These are phyloP conservation scores for Lasius fuliginosus DNA, from an alignment of 2,888 invertebrate species.

Conservation along the genomic window DNA sequence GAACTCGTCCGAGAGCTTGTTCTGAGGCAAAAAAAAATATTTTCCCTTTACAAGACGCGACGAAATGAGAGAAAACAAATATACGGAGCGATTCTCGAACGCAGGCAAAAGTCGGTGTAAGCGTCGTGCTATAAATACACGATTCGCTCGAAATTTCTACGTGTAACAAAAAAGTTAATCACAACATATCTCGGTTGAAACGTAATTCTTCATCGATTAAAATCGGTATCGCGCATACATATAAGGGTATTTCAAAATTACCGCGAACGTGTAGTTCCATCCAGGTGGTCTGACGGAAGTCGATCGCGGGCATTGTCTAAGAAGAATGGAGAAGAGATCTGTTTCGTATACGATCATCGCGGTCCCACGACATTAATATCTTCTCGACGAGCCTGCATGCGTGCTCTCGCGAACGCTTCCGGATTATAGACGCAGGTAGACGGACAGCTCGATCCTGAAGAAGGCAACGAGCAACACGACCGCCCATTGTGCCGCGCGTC, in stretches of 20 bases:
- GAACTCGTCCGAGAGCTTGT: constrained; percentile 16
- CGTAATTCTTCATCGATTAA: background rate
- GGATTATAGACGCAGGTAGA: constrained; percentile 77
- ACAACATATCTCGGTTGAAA: background rate
- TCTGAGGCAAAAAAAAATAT: background rate
- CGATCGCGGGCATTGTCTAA: constrained; percentile 39
- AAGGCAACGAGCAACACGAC: constrained; percentile 77
- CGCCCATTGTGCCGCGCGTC: constrained; percentile 70
- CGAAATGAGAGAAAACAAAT: background rate
- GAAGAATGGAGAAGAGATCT: constrained; percentile 31
- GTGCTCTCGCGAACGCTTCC: constrained; percentile 78
- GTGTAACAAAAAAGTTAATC: background rate
- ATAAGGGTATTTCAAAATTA: constrained; percentile 5
- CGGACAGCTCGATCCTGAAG: constrained; percentile 70
- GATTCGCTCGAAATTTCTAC: background rate
- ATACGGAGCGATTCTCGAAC: background rate
- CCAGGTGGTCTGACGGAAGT: constrained; percentile 59
- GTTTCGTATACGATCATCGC: constrained; percentile 32
- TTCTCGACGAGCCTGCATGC: constrained; percentile 67
- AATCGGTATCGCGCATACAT: background rate
- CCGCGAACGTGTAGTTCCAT: background rate
- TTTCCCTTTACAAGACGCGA: constrained; percentile 5
- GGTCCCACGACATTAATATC: constrained; percentile 61
- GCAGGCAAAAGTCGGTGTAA: background rate
- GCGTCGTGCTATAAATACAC: background rate